Conservation (phyloP, 2,797 vertebrate genomes). For the Tympanoctomys barrerae region DNA sequence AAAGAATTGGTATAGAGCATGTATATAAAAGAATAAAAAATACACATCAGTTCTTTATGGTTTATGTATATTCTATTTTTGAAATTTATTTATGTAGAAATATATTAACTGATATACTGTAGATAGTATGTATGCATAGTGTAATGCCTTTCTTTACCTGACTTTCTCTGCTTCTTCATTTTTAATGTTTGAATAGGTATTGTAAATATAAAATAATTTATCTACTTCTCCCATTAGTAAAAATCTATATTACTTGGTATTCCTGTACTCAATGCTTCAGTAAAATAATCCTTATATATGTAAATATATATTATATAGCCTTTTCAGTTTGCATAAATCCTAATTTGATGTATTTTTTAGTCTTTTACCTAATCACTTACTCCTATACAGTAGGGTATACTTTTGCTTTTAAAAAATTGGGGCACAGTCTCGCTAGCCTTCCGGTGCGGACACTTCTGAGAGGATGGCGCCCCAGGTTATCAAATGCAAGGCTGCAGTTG, state of each 20-base stretch:
- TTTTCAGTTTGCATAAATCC: not conserved
- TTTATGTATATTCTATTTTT: constrained; percentile 13
- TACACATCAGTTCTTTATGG: not conserved
- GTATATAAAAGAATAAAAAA: not conserved
- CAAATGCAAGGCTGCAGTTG: no score
- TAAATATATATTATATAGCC: not conserved
- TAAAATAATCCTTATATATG: constrained; percentile 25
- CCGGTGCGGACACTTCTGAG: no score
- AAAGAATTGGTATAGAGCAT: not conserved
- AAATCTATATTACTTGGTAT: constrained; percentile 46
- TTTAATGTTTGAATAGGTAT: constrained; percentile 25
- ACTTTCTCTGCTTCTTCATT: not conserved
- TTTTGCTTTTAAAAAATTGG: not conserved
- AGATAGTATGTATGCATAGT: not conserved
- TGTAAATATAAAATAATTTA: constrained; percentile 41
- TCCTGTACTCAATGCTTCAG: constrained; percentile 13
- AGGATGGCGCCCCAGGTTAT: no score
- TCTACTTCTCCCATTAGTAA: not conserved
- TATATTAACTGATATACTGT: not conserved
- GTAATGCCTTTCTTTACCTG: not conserved
- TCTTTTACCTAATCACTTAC: constrained; percentile 43
- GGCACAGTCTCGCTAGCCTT: no score
- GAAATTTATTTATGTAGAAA: constrained; percentile 32
- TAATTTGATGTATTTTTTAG: constrained; percentile 12
- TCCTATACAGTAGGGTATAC: not conserved